These are phyloP conservation scores for Neopelma chrysocephalum DNA, from an alignment of 2,797 vertebrate genomes.

Conservation along the genomic window DNA sequence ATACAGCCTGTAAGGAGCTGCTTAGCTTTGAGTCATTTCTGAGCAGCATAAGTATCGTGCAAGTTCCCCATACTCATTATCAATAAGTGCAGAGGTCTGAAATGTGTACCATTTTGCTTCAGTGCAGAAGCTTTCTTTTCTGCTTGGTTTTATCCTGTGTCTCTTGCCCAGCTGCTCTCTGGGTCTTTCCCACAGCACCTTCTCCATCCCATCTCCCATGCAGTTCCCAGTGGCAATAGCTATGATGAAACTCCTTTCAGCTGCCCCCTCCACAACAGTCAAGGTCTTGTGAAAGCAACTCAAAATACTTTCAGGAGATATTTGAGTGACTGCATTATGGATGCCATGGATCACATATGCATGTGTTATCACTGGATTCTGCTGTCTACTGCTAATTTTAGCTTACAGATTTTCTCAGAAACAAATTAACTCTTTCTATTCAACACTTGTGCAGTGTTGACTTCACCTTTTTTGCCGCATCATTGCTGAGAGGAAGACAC, in stretches of 20 bases:
- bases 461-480: neutral
- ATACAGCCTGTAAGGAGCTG: neutral
- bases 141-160: neutral
- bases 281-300: neutral
- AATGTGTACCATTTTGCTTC: neutral
- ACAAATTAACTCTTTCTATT: neutral
- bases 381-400: neutral
- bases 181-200: neutral
- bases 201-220: neutral
- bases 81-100: neutral
- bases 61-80: neutral
- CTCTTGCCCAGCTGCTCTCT: neutral
- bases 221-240: neutral
- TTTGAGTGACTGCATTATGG: neutral
- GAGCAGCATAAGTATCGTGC: neutral
- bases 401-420: neutral
- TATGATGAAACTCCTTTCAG: neutral
- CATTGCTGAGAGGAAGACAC: neutral
- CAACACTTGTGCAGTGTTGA: neutral
- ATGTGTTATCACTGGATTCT: neutral
- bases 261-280: neutral
- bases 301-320: neutral
- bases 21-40: neutral
- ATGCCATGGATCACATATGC: neutral
- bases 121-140: neutral